Percentiles rank a stretch among this genome's conserved stretches.
Conservation (phyloP, 2,797 vertebrate species). For the Hybognathus amarus region DNA sequence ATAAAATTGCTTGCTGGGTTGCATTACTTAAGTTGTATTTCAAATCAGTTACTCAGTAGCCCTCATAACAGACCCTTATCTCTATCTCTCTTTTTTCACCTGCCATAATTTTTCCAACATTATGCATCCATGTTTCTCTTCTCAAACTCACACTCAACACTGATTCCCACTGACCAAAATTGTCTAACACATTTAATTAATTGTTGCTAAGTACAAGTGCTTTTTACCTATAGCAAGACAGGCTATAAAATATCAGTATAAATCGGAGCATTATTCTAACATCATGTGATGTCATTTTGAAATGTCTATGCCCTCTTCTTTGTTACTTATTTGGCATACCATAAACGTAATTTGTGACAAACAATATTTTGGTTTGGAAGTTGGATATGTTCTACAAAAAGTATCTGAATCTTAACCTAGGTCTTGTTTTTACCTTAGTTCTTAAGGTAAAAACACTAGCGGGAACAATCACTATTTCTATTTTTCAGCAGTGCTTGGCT, state of each 20-base stretch:
- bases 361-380: constrained; percentile 14
- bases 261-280: constrained; percentile 14
- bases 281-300: background rate
- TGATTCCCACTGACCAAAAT: constrained; percentile 19
- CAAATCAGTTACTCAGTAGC: constrained; percentile 11
- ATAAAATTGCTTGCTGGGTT: too few species aligned
- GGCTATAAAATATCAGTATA: background rate
- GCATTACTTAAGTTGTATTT: background rate
- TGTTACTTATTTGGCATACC: constrained; percentile 1
- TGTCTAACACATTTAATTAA: constrained; percentile 17
- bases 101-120: background rate
- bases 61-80: constrained; percentile 2
- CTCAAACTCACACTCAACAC: constrained; percentile 26
- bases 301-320: background rate
- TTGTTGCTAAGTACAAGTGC: background rate
- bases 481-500: constrained; percentile 84
- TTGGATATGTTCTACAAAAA: constrained; percentile 29
- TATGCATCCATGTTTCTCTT: constrained; percentile 36
- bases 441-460: background rate
- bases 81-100: constrained; percentile 20
- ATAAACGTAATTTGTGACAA: background rate
- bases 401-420: background rate
- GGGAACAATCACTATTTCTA: constrained; percentile 69
- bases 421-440: background rate
- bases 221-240: constrained; percentile 9